Evolutionary conservation across 1,140 invertebrate species (phyloP), one percentile per base, ranked within the genome.

Genomic region (Macrobrachium rosenbergii): DNA sequence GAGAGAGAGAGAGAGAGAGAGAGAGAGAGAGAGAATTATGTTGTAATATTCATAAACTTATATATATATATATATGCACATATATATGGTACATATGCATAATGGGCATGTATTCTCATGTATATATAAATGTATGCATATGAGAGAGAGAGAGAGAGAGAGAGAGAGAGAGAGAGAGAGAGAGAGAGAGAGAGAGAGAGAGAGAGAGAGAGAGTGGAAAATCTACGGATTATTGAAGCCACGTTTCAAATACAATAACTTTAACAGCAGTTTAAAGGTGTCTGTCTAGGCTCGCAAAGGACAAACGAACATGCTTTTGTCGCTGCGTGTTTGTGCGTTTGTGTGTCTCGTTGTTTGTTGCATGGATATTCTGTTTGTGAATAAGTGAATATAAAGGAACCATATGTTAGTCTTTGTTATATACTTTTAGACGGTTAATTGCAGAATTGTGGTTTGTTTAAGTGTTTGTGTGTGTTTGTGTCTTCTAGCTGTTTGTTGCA

Each of bases 221-320:
- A 37, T 12, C 28, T 77, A 77, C 28, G 28, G 28, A 77, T 43
- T 10, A 77, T 77, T 14, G 45, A 14, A 77, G 45, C 45, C 28
- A 77, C 12, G 45, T 43, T 77, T 37, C 28, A 77, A 77, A 8
- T 14, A 77, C n/a, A 77, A 77, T 2, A 77, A 77, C 12, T 14
- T 43, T 43, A 77, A 43, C 45, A 43, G 45, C 45, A 0, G 45
- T 10, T n/a, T 67, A 23, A 21, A 23, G n/a, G 64, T 67, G 64
- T 67, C n/a, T 67, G 64, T 67, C 28, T 37, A 37, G 28, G 3
- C 28, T 37, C 3, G 1, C 28, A 37, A 37, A 37, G 28, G 28
- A 37, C 28, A 37, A 37, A 37, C 28, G 28, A 37, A 37, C 28
- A 23, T 67, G 64, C 28, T n/a, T 67, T n/a, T 67, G 64, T 67